These are phyloP conservation scores for Centrocercus urophasianus DNA, from an alignment of 2,113 vertebrate genomes.

Conservation along the genomic window DNA sequence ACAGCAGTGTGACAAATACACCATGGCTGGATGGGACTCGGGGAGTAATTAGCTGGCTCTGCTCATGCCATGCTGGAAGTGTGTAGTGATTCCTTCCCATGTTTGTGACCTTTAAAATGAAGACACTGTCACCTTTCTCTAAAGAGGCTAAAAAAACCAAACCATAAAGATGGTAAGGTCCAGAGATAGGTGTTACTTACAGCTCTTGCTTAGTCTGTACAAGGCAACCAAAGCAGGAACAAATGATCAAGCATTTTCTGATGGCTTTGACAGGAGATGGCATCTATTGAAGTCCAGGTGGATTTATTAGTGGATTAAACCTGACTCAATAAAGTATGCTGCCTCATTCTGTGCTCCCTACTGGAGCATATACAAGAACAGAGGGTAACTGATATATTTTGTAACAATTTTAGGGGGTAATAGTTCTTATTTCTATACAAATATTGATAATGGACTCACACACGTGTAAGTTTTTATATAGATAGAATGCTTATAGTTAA, in stretches of 20 bases:
- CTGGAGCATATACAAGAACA: not conserved
- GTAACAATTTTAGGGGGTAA: not conserved
- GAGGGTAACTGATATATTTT: not conserved
- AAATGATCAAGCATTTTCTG: constrained; percentile 9
- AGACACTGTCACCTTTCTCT: not conserved
- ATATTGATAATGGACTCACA: not conserved
- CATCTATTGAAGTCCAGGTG: constrained; percentile 39
- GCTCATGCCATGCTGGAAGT: not conserved
- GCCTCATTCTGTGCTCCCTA: not conserved
- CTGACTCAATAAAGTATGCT: not conserved
- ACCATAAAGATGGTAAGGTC: not conserved
- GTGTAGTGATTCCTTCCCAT: not conserved
- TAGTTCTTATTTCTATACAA: not conserved
- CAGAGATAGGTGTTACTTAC: not conserved
- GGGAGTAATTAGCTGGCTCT: not conserved
- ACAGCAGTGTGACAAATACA: not conserved
- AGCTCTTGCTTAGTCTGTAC: constrained; percentile 22
- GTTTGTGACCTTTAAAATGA: not conserved
- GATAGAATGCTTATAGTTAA: not conserved
- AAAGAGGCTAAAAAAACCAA: not conserved
- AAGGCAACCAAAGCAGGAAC: not conserved
- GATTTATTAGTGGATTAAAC: constrained; percentile 36
- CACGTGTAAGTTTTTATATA: not conserved
- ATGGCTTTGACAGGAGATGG: constrained; percentile 5
- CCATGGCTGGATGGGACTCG: not conserved